phyloP scores from a whole-genome alignment of 2,888 invertebrate species.

The Sinhomidia bicolor region DNA sequence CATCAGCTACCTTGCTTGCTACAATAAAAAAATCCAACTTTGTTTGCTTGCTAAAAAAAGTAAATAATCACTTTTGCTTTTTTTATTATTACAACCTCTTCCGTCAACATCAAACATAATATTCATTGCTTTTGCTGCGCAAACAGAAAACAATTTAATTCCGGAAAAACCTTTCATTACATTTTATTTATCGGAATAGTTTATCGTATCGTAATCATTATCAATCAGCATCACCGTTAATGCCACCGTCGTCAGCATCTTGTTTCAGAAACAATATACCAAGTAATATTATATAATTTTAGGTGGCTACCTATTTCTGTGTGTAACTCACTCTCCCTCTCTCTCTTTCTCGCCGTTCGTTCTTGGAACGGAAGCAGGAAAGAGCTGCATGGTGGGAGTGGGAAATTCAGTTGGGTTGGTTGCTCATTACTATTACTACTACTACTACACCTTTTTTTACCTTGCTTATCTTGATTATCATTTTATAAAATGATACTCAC shows the following conservation, averaged over 20 bases:
- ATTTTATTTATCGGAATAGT: constrained; percentile 26
- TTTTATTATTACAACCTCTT: constrained; percentile 35
- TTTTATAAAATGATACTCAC: no score
- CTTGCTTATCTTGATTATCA: no score
- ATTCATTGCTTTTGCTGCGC: neutral
- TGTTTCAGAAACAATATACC: constrained; percentile 19
- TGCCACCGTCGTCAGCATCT: neutral
- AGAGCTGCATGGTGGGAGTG: neutral
- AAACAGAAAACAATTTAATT: constrained; percentile 47
- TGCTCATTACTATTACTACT: no score
- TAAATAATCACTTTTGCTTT: constrained; percentile 22
- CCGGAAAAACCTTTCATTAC: constrained; percentile 54
- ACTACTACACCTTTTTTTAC: no score
- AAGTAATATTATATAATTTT: no score
- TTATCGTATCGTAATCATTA: constrained; percentile 47
- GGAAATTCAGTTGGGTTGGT: neutral
- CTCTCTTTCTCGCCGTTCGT: neutral
- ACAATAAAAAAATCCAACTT: neutral
- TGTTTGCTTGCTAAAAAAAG: no score
- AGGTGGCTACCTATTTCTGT: neutral
- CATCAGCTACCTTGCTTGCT: neutral
- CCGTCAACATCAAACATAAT: constrained; percentile 18
- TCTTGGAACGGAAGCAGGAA: constrained; percentile 21
- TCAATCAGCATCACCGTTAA: constrained; percentile 8
- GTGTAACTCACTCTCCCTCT: neutral